Conservation (phyloP, 1,140 invertebrate genomes). For the Scaptomyza pallida region DNA sequence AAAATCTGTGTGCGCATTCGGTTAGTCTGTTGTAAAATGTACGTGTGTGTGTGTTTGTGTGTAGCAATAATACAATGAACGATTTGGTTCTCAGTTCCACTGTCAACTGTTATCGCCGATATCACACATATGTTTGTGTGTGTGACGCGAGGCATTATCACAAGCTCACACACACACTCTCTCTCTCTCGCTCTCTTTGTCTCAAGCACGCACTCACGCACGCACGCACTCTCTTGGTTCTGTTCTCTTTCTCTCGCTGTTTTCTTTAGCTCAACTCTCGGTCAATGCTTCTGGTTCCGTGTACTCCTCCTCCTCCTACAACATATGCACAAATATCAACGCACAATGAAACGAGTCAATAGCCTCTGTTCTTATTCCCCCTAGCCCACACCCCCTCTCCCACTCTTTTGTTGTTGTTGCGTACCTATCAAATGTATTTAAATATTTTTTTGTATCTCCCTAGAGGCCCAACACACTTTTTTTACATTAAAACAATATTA, state of each 20-base stretch:
- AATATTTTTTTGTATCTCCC: conserved; percentile 56
- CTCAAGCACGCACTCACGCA: no score
- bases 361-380: conserved; percentile 54
- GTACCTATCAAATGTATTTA: conserved; percentile 77
- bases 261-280: conserved; percentile 63
- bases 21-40: conserved; percentile 28
- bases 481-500: no score
- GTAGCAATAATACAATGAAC: conserved; percentile 19
- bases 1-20: conserved; percentile 48
- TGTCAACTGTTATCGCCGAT: conserved; percentile 71
- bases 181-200: not conserved
- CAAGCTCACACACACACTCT: conserved; percentile 46
- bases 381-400: not conserved
- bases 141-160: conserved; percentile 63
- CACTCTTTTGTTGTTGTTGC: conserved; percentile 32
- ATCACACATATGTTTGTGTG: conserved; percentile 69
- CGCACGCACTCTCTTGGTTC: conserved; percentile 9
- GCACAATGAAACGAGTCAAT: conserved; percentile 58
- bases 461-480: not conserved
- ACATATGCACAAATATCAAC: conserved; percentile 35
- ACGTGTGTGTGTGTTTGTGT: not conserved
- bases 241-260: conserved; percentile 28
- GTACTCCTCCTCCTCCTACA: conserved; percentile 42
- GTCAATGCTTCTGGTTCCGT: conserved; percentile 68
- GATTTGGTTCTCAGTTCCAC: conserved; percentile 31